Base-by-base conservation (phyloP, 1,140 invertebrate genomes). In the Heliconius himera region DNA sequence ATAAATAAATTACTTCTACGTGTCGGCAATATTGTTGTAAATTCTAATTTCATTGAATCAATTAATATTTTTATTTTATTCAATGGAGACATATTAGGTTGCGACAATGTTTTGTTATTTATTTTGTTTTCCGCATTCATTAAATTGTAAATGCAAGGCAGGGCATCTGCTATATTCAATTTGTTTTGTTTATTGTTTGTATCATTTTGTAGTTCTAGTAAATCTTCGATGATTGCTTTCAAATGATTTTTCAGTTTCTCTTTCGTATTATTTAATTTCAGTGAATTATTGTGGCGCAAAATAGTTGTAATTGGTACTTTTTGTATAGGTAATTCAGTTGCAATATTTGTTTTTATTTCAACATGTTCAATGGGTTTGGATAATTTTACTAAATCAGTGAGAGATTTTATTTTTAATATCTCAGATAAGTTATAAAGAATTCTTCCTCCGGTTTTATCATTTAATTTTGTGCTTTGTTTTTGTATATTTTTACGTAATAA, bases 141-240 rank as follows among this genome's bases (percentile, higher is more conserved):
- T 41, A 91, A 82, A 77, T 91, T 90, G 78, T 87, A 90, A 60
- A 94, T 88, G 75, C 93, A 94, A 38, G 93, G 93, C 54, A 94
- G 75, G 1, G 83, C 85, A 71, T 93, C 88, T 8, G 82, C 78
- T 70, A 94, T 85, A 54, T 88, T 87, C 33, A 90, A 80, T 33
- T 89, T 84, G 36, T 76, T 84, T 77, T 84, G 84, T 8, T 78
- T 51, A 72, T 41, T 5, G 41, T 76, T 76, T 36, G 82, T 74
- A 5, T 84, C 85, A 41, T 82, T 88, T 80, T 94, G 88, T 72
- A 94, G 74, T 70, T 91, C 88, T n/a, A 87, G 72, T 70, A 94
- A 79, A 78, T 93, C 91, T 66, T 91, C 85, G 46, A 93, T 84
- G 51, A 94, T 87, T 13, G 83, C 81, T 83, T 87, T 92, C 73